A percentile compares a stretch with the other conserved stretches of the same genome.
phyloP scores from a whole-genome alignment of 2,797 vertebrate species.

The Sebastes itinus region DNA sequence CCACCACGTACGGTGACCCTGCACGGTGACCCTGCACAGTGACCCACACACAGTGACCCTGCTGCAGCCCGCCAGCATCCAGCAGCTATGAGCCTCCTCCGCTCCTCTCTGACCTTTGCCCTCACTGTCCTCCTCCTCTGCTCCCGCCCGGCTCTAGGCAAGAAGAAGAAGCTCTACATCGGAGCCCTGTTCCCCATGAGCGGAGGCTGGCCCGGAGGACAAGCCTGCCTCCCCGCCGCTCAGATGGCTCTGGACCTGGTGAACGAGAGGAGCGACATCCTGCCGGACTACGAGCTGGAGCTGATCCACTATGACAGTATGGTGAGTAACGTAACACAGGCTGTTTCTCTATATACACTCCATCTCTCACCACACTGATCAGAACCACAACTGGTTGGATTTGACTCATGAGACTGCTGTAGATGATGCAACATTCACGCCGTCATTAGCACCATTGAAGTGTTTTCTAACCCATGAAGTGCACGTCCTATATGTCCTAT shows the following conservation, averaged over 20 bases:
- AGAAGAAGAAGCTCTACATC: slow-evolving; percentile 92
- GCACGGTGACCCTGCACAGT: not conserved
- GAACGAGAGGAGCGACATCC: slow-evolving; percentile 90
- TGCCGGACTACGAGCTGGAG: slow-evolving; percentile 92
- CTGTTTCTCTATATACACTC: not conserved
- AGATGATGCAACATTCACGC: not conserved
- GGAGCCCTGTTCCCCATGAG: slow-evolving; percentile 96
- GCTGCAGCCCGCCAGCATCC: no score
- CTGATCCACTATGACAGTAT: slow-evolving; percentile 93
- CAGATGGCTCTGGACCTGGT: slow-evolving; percentile 93
- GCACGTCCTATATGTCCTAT: no score
- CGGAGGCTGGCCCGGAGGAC: slow-evolving; percentile 93
- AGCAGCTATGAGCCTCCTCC: slow-evolving; percentile 40
- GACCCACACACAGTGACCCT: no score
- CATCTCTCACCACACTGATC: not conserved
- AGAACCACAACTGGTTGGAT: not conserved
- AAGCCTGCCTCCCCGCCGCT: slow-evolving; percentile 91
- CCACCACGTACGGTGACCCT: no score
- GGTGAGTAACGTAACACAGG: slow-evolving; percentile 76
- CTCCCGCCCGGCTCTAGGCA: slow-evolving; percentile 82
- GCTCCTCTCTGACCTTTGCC: slow-evolving; percentile 53
- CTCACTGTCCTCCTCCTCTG: slow-evolving; percentile 73
- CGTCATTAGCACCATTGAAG: not conserved
- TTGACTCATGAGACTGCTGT: not conserved
- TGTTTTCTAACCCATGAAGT: not conserved